Evolutionary conservation across 2,797 vertebrate genomes (phyloP), one percentile per base, ranked within the genome.

Genomic region (Thunnus albacares): DNA sequence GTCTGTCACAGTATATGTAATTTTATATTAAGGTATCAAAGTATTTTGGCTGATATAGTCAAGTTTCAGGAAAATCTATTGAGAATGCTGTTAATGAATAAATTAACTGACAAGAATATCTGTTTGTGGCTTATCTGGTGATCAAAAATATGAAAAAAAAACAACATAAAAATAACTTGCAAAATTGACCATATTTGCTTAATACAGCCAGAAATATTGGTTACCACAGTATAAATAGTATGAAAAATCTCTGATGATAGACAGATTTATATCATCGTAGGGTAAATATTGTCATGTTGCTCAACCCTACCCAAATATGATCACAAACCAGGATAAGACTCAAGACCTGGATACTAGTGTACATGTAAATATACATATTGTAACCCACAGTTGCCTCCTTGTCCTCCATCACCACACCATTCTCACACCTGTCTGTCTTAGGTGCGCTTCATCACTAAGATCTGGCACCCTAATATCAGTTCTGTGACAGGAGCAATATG

Each of bases 391-490:
- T 10, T 59, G 15, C 28, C 38, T 33, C 3, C 0, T 18, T 18
- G 26, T 70, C 47, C 12, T 38, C 51, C n/a, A 11, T 71, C 30
- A 41, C 61, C 1, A 30, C 24, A 35, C 2, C 15, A 0, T 69
- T 77, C 12, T 66, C 35, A 20, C 24, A 18, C 68, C 9, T 79
- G n/a, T 84, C 38, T 74, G 38, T 74, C 94, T 76, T 90, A 99
- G 98, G 98, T 99, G 93, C 97, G 98, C 90, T 99, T 99, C 96
- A 99, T 99, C 92, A 98, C 97, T 81, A 99, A 98, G 96, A 99
- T 99, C 95, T 99, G 98, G 98, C 98, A 99, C 94, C 98, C 98
- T 91, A 99, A 99, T 93, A 99, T 99, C 95, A 99, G 98, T 95
- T 99, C 98, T 71, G 98, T 99, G 92, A 99, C 98, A 17, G 98